phyloP scores from a whole-genome alignment of 2,888 invertebrate genomes.

The Scaptomyza tumidula region DNA sequence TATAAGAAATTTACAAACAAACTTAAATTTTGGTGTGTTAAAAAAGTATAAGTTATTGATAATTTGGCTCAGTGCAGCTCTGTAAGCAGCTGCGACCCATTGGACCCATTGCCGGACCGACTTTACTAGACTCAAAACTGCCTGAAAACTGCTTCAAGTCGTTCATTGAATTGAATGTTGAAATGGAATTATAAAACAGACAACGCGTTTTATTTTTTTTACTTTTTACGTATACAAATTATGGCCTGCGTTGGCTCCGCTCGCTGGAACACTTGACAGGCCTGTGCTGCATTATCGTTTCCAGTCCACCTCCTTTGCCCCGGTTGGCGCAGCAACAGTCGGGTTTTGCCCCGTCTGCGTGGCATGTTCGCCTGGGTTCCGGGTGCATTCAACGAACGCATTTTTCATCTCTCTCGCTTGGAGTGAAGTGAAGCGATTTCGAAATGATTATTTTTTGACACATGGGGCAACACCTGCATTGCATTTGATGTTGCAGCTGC shows the following conservation, averaged over 20 bases:
- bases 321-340: not conserved
- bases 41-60: not conserved
- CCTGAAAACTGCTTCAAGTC: constrained; percentile 61
- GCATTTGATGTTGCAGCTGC: constrained; percentile 71
- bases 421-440: constrained; percentile 63
- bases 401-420: constrained; percentile 56
- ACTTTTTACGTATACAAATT: constrained; percentile 50
- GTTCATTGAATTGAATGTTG: constrained; percentile 67
- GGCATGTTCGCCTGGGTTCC: constrained; percentile 34
- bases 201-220: constrained; percentile 27
- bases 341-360: constrained; percentile 1
- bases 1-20: too few relatives aligned
- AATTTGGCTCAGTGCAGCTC: constrained; percentile 40
- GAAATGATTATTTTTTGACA: constrained; percentile 79
- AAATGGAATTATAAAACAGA: constrained; percentile 67
- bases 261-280: constrained; percentile 33
- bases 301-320: not conserved
- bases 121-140: not conserved
- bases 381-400: constrained; percentile 68
- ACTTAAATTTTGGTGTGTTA: not conserved
- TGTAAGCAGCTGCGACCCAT: constrained; percentile 59
- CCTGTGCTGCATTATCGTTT: constrained; percentile 23
- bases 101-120: constrained; percentile 3
- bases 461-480: constrained; percentile 77
- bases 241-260: constrained; percentile 40